Conservation (phyloP, 92 coral and sea anemone genomes). For the Metridium senile region DNA sequence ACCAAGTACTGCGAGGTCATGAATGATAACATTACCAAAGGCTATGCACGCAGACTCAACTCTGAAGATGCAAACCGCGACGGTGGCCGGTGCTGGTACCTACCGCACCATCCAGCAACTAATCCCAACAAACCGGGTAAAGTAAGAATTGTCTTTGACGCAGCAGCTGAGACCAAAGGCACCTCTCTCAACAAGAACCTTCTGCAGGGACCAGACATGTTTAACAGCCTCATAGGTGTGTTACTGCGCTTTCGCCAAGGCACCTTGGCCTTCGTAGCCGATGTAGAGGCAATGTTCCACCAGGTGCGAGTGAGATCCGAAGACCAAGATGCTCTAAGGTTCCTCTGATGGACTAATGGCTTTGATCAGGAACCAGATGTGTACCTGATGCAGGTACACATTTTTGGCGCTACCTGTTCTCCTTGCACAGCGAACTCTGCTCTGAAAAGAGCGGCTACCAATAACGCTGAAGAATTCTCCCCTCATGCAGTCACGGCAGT, state of each 20-base stretch:
- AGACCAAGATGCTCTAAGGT: conserved; percentile 61
- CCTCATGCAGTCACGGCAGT: conserved; percentile 35
- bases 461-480: conserved; percentile 48
- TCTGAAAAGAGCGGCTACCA: conserved; percentile 42
- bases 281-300: conserved; percentile 59
- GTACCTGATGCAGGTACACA: conserved; percentile 57
- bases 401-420: conserved; percentile 64
- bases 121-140: conserved; percentile 60
- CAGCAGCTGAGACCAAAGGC: conserved; percentile 46
- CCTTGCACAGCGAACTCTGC: conserved; percentile 56
- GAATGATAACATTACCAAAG: conserved; percentile 44
- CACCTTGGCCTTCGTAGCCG: conserved; percentile 53
- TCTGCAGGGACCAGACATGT: conserved; percentile 50
- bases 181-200: conserved; percentile 48
- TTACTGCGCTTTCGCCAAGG: conserved; percentile 53
- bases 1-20: conserved; percentile 47
- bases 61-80: conserved; percentile 27
- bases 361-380: conserved; percentile 43
- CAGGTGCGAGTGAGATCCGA: conserved; percentile 52
- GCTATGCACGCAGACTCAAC: conserved; percentile 52
- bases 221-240: conserved; percentile 56
- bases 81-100: conserved; percentile 38
- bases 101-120: conserved; percentile 53
- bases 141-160: conserved; percentile 50
- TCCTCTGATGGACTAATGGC: conserved; percentile 57